Conservation (phyloP, 2,113 vertebrate species). For the Nesogale talazaci region DNA sequence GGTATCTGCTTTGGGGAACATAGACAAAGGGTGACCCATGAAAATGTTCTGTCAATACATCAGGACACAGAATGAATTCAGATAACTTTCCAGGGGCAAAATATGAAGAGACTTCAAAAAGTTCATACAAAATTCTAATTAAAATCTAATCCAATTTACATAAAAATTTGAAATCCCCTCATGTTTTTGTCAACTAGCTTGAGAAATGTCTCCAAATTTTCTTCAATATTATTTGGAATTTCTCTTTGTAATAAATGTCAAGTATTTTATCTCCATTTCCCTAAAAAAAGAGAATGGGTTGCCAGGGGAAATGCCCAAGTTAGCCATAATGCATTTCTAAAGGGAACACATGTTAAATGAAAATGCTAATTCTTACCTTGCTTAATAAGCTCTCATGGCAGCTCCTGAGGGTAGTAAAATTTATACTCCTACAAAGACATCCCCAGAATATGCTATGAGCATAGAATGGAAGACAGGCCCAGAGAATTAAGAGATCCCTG, state of each 20-base stretch:
- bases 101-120: too few relatives aligned
- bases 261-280: conserved; percentile 52
- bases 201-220: conserved; percentile 45
- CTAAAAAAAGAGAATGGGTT: conserved; percentile 53
- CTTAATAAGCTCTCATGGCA: conserved; percentile 35
- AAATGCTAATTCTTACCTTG: conserved; percentile 41
- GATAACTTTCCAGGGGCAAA: background rate
- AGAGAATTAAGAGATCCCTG: background rate
- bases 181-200: background rate
- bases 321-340: conserved; percentile 44
- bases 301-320: conserved; percentile 47
- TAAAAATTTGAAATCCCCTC: too few relatives aligned
- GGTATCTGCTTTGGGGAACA: background rate
- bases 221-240: conserved; percentile 31
- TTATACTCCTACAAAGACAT: background rate
- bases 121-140: too few relatives aligned
- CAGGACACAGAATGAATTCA: background rate
- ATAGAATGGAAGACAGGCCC: too few relatives aligned
- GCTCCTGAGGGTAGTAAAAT: background rate
- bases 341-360: conserved; percentile 19
- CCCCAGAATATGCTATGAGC: background rate
- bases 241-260: conserved; percentile 44
- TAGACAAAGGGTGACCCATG: background rate
- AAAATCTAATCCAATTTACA: too few relatives aligned
- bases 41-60: background rate